These are phyloP conservation scores for Caenorhabditis afra DNA, from an alignment of 2,888 invertebrate species.

Conservation along the genomic window DNA sequence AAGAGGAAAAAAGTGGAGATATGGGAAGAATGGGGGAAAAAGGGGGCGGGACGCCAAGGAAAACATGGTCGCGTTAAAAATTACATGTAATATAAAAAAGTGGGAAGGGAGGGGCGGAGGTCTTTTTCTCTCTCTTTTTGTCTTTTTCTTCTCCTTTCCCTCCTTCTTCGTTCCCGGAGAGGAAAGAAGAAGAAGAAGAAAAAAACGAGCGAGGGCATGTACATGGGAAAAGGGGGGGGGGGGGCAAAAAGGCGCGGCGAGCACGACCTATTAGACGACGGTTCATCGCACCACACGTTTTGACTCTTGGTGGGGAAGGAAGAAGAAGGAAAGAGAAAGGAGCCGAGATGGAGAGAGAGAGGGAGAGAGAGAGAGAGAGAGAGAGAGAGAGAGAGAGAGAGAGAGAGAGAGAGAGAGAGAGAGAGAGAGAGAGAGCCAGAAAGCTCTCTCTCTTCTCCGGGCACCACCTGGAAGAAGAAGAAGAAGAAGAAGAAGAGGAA, in stretches of 20 bases:
- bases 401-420: no score
- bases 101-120: neutral
- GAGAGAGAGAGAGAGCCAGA: no score
- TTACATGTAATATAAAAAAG: conserved; percentile 53
- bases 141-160: conserved; percentile 1
- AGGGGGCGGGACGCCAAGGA: conserved; percentile 4
- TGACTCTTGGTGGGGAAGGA: conserved; percentile 25
- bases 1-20: neutral
- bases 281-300: conserved; percentile 57
- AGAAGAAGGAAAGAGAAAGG: conserved; percentile 13
- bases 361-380: conserved; percentile 22
- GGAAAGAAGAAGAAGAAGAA: conserved; percentile 20
- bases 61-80: conserved; percentile 40
- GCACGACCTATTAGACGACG: conserved; percentile 53
- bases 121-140: no score
- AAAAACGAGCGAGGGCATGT: conserved; percentile 14
- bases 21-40: conserved; percentile 11
- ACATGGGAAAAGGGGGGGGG: conserved; percentile 22
- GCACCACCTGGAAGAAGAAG: conserved; percentile 10
- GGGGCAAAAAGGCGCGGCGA: conserved; percentile 30
- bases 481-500: conserved; percentile 9
- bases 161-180: conserved; percentile 15
- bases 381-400: no score
- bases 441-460: no score
- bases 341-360: conserved; percentile 17